Percentiles rank a stretch among this genome's conserved stretches.
These are phyloP conservation scores for Athene noctua DNA, from an alignment of 2,113 vertebrate genomes.

Conservation along the genomic window DNA sequence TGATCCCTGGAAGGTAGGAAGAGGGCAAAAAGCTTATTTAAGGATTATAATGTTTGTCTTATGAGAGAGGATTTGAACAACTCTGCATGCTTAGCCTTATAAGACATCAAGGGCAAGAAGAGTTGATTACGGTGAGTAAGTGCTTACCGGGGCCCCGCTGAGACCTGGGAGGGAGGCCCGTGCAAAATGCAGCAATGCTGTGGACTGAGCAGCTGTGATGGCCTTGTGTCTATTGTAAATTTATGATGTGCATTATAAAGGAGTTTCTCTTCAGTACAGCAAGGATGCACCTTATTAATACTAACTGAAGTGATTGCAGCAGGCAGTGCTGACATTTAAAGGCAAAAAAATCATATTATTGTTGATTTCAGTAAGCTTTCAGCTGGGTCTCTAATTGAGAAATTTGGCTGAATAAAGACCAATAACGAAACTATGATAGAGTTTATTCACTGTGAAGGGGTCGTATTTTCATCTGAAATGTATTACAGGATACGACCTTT, in stretches of 20 bases:
- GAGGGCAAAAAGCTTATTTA: background rate
- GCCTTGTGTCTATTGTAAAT: background rate
- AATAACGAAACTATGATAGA: background rate
- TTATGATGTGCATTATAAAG: background rate
- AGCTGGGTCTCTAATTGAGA: background rate
- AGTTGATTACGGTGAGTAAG: background rate
- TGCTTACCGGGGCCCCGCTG: background rate
- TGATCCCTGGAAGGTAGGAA: background rate
- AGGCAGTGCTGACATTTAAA: background rate
- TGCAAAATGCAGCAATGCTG: background rate
- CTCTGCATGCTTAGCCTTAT: background rate
- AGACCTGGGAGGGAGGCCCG: fast-evolving
- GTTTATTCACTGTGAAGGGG: background rate
- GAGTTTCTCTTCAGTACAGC: background rate
- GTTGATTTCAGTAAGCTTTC: background rate
- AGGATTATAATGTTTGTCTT: background rate
- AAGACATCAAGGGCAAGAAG: background rate
- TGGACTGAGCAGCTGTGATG: background rate
- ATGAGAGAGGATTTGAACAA: background rate
- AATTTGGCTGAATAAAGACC: background rate
- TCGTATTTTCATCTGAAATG: background rate
- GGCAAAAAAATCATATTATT: background rate
- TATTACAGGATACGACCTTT: background rate
- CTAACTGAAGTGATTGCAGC: background rate
- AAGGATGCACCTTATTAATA: background rate